Evolutionary conservation across 2,888 invertebrate genomes (phyloP).

Genomic region (Temnothorax ravouxi): DNA sequence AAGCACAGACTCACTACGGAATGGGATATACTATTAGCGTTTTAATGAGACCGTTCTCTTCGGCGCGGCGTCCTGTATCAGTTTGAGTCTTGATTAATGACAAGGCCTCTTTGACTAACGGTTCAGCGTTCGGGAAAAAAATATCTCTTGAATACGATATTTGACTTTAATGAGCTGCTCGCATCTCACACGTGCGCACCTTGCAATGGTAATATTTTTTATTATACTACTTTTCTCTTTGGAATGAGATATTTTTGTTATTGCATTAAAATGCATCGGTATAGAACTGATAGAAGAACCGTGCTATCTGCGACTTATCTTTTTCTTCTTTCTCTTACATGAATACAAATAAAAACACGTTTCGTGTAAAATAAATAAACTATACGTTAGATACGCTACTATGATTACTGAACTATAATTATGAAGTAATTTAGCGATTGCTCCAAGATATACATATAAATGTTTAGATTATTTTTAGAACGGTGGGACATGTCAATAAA

Average conservation of each 20-base stretch:
- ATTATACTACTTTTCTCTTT: not conserved
- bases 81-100: slow-evolving; percentile 24
- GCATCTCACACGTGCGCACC: not conserved
- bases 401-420: slow-evolving; percentile 4
- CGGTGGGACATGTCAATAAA: not conserved
- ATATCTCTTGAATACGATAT: not conserved
- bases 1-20: slow-evolving; percentile 13
- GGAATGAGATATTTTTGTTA: not conserved
- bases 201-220: not conserved
- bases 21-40: slow-evolving; percentile 14
- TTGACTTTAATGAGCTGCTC: slow-evolving; percentile 28
- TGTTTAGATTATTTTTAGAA: not conserved
- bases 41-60: slow-evolving; percentile 7
- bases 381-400: not conserved
- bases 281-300: not conserved
- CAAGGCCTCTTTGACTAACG: not conserved
- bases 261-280: not conserved
- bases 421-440: not conserved
- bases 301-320: not conserved
- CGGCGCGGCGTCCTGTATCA: not conserved
- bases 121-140: not conserved
- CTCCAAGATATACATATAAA: no score
- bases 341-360: not conserved
- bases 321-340: not conserved
- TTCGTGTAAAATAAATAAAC: not conserved